phyloP scores from a whole-genome alignment of 2,113 vertebrate species.

The Theristicus caerulescens region DNA sequence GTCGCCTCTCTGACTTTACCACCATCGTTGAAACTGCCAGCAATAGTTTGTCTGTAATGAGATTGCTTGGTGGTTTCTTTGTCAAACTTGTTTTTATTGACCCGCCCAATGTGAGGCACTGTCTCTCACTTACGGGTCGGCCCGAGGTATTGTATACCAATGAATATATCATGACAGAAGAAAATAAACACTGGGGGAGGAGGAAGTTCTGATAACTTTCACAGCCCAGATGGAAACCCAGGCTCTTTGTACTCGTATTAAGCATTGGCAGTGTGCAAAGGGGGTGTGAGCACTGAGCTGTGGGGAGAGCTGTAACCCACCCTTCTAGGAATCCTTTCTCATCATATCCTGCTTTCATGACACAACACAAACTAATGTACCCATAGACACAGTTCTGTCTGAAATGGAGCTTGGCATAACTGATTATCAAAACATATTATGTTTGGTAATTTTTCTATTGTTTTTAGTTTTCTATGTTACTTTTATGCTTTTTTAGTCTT shows the following conservation, averaged over 20 bases:
- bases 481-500: neutral
- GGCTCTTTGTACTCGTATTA: neutral
- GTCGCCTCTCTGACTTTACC: constrained; percentile 19
- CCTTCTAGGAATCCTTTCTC: neutral
- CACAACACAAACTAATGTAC: neutral
- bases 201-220: constrained; percentile 44
- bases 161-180: constrained; percentile 41
- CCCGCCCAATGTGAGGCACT: neutral
- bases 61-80: constrained; percentile 4
- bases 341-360: neutral
- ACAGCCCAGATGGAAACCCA: neutral
- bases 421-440: neutral
- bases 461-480: neutral
- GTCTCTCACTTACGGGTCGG: neutral
- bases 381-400: neutral
- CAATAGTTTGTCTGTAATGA: neutral
- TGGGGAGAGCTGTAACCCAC: neutral
- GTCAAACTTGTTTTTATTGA: constrained; percentile 48
- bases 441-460: neutral
- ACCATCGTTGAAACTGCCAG: neutral
- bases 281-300: neutral
- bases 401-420: neutral
- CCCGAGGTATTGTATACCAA: constrained; percentile 25
- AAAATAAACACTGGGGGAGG: constrained; percentile 50
- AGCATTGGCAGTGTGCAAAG: neutral